A percentile compares a stretch with the other conserved stretches of the same genome.
Conservation (phyloP, 2,888 invertebrate genomes). For the Heteromurus nitidus region DNA sequence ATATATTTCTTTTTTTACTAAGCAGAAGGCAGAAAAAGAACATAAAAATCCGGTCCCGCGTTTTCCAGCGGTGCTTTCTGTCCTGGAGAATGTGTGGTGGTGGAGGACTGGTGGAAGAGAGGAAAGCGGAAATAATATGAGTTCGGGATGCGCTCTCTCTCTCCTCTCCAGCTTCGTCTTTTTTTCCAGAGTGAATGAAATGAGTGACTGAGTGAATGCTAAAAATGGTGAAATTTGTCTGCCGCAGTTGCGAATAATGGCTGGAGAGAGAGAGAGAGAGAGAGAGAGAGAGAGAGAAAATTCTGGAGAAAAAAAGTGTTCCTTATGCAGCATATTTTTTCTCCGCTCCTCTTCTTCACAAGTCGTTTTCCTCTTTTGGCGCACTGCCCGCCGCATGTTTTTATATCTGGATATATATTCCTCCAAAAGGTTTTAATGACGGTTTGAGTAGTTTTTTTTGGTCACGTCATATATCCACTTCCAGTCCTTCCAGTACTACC, state of each 20-base stretch:
- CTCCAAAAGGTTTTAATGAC: too few relatives aligned
- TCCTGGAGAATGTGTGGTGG: constrained; percentile 14
- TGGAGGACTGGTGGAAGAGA: constrained; percentile 21
- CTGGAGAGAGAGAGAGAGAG: constrained; percentile 13
- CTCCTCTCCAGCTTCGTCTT: background rate
- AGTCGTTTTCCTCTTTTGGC: constrained; percentile 64
- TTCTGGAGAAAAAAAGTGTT: background rate
- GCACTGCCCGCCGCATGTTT: constrained; percentile 66
- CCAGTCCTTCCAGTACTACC: too few relatives aligned
- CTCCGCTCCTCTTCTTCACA: constrained; percentile 4
- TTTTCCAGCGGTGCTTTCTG: background rate
- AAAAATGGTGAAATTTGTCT: constrained; percentile 31
- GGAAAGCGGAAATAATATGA: constrained; percentile 4
- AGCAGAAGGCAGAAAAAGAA: too few relatives aligned
- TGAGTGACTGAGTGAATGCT: background rate
- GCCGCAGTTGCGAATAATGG: constrained; percentile 73
- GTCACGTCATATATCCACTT: too few relatives aligned
- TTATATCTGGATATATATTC: too few relatives aligned
- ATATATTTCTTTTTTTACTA: background rate
- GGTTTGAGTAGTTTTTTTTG: too few relatives aligned
- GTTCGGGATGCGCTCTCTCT: constrained; percentile 3
- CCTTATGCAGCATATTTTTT: too few relatives aligned
- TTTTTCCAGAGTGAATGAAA: constrained; percentile 10
- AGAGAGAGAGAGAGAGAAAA: too few relatives aligned
- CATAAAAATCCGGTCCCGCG: too few relatives aligned